Conservation (phyloP, 2,113 vertebrate genomes). For the Cettia cetti region DNA sequence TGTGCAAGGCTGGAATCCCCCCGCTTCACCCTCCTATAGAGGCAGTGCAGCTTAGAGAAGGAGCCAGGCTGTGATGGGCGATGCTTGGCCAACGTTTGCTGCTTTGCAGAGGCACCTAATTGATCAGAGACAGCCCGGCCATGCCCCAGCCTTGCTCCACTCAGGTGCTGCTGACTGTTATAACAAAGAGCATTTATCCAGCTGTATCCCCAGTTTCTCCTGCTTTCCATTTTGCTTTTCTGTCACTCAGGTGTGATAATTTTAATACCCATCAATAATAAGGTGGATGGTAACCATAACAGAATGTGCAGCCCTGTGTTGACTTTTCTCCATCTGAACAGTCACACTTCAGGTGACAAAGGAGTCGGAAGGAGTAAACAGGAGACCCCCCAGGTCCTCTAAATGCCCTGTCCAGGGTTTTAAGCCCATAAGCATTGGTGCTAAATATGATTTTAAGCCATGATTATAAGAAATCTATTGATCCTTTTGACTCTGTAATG, state of each 20-base stretch:
- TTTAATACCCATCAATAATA: neutral
- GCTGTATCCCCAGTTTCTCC: neutral
- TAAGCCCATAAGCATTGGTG: neutral
- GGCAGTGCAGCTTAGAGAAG: neutral
- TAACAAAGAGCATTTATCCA: neutral
- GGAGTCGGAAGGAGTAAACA: neutral
- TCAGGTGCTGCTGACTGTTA: accelerated
- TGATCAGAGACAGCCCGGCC: neutral
- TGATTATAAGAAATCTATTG: constrained; percentile 45
- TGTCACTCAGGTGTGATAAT: neutral
- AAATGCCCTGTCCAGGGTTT: neutral
- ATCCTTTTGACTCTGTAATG: constrained; percentile 35
- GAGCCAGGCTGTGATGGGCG: accelerated
- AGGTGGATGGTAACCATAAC: neutral
- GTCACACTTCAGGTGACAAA: neutral
- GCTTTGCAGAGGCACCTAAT: neutral
- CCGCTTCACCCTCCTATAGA: accelerated
- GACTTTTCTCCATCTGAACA: neutral
- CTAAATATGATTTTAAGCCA: constrained; percentile 22
- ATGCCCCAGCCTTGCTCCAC: neutral
- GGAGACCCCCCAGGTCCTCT: neutral
- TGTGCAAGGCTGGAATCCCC: neutral
- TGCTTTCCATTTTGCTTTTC: neutral
- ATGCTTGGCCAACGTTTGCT: neutral
- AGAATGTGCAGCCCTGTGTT: neutral